Evolutionary conservation across 2,888 invertebrate genomes (phyloP), one percentile per base, ranked within the genome.

Genomic region (Caenorhabditis uteleia): DNA sequence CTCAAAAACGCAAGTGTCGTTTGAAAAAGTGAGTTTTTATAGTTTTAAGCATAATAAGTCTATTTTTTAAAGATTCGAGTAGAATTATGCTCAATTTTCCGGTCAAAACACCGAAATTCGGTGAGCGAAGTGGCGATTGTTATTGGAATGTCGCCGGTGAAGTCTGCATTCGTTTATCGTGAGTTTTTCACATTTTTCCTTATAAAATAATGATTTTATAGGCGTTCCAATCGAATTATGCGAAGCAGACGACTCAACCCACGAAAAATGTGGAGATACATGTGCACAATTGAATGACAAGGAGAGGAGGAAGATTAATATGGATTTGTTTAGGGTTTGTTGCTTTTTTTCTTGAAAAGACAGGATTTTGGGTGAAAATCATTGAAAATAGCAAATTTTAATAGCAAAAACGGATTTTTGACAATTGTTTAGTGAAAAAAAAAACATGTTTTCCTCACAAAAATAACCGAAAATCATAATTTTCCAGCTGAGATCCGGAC

Each of bases 81-180:
- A 8, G 68, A 62, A 38, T 53, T 68, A 1, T 45, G 58, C 3
- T 54, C 53, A 7, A 47, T 68, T 18, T 68, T 68, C 38, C 61
- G 62, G 5, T 68, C 68, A 2, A 50, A 43, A n/a, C 49, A 57
- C 18, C 48, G 68, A 3, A 53, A 49, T 20, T 29, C 26, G 1
- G 23, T 68, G 14, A 38, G 43, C n/a, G 58, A 58, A 40, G 51
- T 68, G 2, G 57, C 57, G 6, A 40, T 68, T 34, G 42, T 61
- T 16, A 36, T 68, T 21, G 68, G 68, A 26, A 42, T 50, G 0
- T 58, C 56, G 10, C 58, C 61, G 0, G 18, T 65, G 54, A 33
- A 78, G 62, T 49, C 79, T 59, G 21, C 42, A 61, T 45, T 59
- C 54, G 51, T 65, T 54, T 62, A 66, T 67, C 23, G 78, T 78